A percentile compares a stretch with the other conserved stretches of the same genome.
These are phyloP conservation scores for Parnassius mnemosyne DNA, from an alignment of 2,888 invertebrate species.

Conservation along the genomic window DNA sequence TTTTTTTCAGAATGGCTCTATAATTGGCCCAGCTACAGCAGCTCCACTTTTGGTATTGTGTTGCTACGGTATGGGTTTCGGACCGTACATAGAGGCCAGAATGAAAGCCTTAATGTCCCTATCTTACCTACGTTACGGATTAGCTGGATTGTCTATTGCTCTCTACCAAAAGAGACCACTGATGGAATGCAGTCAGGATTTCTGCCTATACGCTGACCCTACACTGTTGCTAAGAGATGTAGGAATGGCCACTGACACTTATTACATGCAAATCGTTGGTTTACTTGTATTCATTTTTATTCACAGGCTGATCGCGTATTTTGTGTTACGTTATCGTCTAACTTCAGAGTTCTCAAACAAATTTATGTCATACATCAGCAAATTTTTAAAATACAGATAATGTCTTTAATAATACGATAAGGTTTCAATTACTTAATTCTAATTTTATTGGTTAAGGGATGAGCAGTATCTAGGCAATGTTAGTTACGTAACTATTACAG, in stretches of 20 bases:
- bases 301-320: slow-evolving; percentile 76
- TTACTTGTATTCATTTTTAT: slow-evolving; percentile 79
- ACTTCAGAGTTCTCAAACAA: slow-evolving; percentile 79
- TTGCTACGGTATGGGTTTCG: slow-evolving; percentile 84
- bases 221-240: slow-evolving; percentile 82
- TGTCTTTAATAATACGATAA: slow-evolving; percentile 1
- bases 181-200: slow-evolving; percentile 81
- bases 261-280: slow-evolving; percentile 78
- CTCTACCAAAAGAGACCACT: slow-evolving; percentile 81
- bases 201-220: slow-evolving; percentile 81
- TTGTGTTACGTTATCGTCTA: slow-evolving; percentile 80
- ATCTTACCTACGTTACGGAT: slow-evolving; percentile 85
- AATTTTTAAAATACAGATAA: slow-evolving; percentile 76
- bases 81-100: slow-evolving; percentile 69
- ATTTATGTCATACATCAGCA: slow-evolving; percentile 76
- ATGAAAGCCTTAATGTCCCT: slow-evolving; percentile 80
- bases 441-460: neutral
- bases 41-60: slow-evolving; percentile 80
- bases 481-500: neutral
- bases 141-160: slow-evolving; percentile 81
- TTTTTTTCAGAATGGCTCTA: slow-evolving; percentile 80
- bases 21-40: slow-evolving; percentile 78
- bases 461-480: neutral
- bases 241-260: slow-evolving; percentile 78
- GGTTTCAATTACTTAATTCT: neutral